A percentile compares a stretch with the other conserved stretches of the same genome.
Conservation (phyloP, 2,113 vertebrate genomes). For the Dasyprocta punctata region DNA sequence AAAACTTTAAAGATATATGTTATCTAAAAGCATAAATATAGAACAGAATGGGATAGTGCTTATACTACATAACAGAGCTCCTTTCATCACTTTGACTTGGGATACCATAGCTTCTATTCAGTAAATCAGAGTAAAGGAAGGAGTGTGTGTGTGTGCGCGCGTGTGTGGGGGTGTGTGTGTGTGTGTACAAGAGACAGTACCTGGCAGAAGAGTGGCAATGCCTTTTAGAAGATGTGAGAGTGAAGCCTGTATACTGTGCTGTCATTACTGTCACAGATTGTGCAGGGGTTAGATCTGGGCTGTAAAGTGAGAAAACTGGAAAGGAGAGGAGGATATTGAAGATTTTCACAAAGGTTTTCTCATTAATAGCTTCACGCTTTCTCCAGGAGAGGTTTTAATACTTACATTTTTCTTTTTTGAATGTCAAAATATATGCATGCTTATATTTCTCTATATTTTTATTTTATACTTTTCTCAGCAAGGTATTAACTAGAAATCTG, state of each 20-base stretch:
- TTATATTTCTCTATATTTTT: neutral
- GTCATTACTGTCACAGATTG: neutral
- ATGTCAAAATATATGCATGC: neutral
- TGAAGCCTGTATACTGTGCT: neutral
- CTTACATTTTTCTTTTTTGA: neutral
- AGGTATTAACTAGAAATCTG: neutral
- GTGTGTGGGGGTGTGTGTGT: neutral
- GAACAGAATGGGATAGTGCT: neutral
- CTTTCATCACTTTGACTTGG: neutral
- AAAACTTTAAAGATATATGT: neutral
- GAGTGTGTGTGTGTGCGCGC: too few relatives aligned
- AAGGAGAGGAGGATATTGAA: neutral
- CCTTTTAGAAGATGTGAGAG: neutral
- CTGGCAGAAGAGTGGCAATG: neutral
- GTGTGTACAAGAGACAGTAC: neutral
- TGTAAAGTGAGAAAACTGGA: neutral
- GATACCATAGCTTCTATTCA: neutral
- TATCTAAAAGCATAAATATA: neutral
- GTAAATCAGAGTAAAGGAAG: neutral
- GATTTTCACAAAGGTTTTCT: neutral
- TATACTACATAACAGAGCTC: neutral
- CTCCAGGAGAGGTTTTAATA: neutral
- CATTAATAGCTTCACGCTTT: neutral
- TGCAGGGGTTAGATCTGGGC: neutral
- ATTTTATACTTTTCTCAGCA: neutral